Conservation (phyloP, 2,797 vertebrate species). For the Notoglanidium macrostoma region DNA sequence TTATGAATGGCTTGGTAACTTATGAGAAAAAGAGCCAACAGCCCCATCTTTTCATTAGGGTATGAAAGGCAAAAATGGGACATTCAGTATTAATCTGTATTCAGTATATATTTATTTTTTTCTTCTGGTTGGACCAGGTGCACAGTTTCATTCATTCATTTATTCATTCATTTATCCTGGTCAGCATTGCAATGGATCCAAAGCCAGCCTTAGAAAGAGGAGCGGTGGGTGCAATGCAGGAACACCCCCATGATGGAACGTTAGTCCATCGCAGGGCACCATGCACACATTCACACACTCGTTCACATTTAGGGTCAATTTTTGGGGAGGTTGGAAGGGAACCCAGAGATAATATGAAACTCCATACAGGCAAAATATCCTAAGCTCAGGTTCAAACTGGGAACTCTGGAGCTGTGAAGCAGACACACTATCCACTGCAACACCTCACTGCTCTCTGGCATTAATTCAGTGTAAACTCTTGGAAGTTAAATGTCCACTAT, state of each 20-base stretch:
- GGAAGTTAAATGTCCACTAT: not conserved
- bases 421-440: not conserved
- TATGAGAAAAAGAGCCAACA: not conserved
- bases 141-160: not conserved
- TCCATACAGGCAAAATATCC: not conserved
- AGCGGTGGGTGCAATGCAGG: not conserved
- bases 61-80: not conserved
- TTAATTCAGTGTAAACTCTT: not conserved
- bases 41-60: not conserved
- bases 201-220: not conserved
- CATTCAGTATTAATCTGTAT: not conserved
- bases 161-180: not conserved
- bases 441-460: not conserved
- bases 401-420: not conserved
- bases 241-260: not conserved
- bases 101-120: not conserved
- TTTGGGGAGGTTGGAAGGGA: not conserved
- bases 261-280: not conserved
- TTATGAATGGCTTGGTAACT: not conserved
- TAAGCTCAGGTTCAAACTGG: not conserved
- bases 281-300: not conserved
- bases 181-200: not conserved
- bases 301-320: not conserved
- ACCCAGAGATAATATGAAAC: not conserved
- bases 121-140: not conserved